Evolutionary conservation across 2,797 vertebrate genomes (phyloP).

Genomic region (Sebastes taczanowskii): DNA sequence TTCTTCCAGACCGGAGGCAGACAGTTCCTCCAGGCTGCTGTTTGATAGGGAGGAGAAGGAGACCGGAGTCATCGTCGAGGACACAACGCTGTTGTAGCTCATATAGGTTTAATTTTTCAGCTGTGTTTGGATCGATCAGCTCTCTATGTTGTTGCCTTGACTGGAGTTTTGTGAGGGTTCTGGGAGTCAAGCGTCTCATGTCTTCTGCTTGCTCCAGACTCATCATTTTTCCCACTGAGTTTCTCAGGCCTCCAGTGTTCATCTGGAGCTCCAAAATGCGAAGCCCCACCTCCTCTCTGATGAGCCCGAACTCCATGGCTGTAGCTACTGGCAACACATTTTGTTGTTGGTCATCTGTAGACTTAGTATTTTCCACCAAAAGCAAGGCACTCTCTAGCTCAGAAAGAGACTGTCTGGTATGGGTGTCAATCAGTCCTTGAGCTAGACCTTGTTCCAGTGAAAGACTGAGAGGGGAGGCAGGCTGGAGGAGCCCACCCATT

Average conservation of each 20-base stretch:
- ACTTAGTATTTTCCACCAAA: constrained; percentile 62
- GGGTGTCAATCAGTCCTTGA: constrained; percentile 84
- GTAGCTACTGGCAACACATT: constrained; percentile 75
- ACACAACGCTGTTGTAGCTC: constrained; percentile 88
- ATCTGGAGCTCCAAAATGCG: constrained; percentile 89
- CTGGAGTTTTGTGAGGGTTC: constrained; percentile 78
- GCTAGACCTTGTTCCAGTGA: constrained; percentile 86
- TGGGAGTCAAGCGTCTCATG: constrained; percentile 74
- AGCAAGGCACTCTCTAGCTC: constrained; percentile 81
- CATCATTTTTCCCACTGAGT: constrained; percentile 66
- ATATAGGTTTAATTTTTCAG: constrained; percentile 85
- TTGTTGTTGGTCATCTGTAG: constrained; percentile 48
- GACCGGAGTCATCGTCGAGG: constrained; percentile 82
- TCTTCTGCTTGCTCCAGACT: constrained; percentile 84
- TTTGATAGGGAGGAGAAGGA: constrained; percentile 89
- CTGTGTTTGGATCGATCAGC: constrained; percentile 94
- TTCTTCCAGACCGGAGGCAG: constrained; percentile 87
- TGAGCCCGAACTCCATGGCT: constrained; percentile 84
- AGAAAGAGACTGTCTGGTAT: constrained; percentile 78
- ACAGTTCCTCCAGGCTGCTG: constrained; percentile 90
- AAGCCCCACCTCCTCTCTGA: constrained; percentile 85
- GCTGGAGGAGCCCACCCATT: constrained; percentile 87
- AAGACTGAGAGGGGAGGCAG: constrained; percentile 81
- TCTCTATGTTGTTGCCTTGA: constrained; percentile 77
- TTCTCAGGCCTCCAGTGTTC: constrained; percentile 81